Percentiles rank a stretch among this genome's conserved stretches.
Evolutionary conservation across 1,140 invertebrate genomes (phyloP).

Genomic region (Tenebrio molitor): DNA sequence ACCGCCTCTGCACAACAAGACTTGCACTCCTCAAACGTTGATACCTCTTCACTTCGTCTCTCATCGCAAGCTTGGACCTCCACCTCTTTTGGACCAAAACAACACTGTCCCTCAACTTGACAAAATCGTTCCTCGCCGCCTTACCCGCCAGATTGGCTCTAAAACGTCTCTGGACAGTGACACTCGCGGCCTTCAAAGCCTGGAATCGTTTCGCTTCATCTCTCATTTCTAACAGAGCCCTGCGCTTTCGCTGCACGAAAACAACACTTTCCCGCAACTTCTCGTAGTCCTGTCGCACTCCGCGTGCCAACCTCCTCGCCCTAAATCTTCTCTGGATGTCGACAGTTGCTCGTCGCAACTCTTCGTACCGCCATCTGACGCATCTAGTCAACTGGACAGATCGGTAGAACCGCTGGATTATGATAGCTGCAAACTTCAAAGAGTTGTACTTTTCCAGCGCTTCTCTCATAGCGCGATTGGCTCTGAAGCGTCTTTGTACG

Average conservation of each 20-base stretch:
- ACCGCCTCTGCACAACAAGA: slow-evolving; percentile 59
- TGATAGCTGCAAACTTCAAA: slow-evolving; percentile 21
- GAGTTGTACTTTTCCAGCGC: slow-evolving; percentile 50
- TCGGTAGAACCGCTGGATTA: slow-evolving; percentile 64
- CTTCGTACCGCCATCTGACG: slow-evolving; percentile 43
- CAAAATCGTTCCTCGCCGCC: slow-evolving; percentile 18
- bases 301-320: slow-evolving; percentile 63
- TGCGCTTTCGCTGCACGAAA: slow-evolving; percentile 61
- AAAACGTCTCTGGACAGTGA: slow-evolving; percentile 68
- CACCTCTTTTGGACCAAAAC: slow-evolving; percentile 63
- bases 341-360: slow-evolving; percentile 53
- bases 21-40: slow-evolving; percentile 50
- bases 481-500: slow-evolving; percentile 60
- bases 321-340: slow-evolving; percentile 64
- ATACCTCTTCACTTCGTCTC: slow-evolving; percentile 59
- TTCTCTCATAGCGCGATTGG: slow-evolving; percentile 53
- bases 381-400: slow-evolving; percentile 51
- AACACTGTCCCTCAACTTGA: slow-evolving; percentile 51
- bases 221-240: slow-evolving; percentile 56
- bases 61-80: slow-evolving; percentile 62
- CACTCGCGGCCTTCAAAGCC: slow-evolving; percentile 57
- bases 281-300: slow-evolving; percentile 58
- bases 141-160: slow-evolving; percentile 46
- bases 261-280: slow-evolving; percentile 57
- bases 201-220: slow-evolving; percentile 11